Conservation (phyloP, 1,140 invertebrate genomes). For the Acromyrmex heyeri region DNA sequence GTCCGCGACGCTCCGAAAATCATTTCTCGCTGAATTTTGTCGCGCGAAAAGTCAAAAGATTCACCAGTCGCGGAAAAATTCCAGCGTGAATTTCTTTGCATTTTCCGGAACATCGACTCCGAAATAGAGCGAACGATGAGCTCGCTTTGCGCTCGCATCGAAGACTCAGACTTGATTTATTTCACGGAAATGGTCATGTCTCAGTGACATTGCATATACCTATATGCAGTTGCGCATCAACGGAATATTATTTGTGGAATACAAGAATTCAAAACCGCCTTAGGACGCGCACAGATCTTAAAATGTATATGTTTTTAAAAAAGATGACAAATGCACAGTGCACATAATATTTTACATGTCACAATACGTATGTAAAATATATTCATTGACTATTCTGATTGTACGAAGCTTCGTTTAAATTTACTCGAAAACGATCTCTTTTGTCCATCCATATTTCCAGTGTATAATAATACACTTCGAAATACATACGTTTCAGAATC, state of each 20-base stretch:
- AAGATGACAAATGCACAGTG: background rate
- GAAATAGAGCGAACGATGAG: slow-evolving; percentile 50
- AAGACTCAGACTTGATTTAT: slow-evolving; percentile 54
- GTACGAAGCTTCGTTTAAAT: background rate
- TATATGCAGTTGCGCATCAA: background rate
- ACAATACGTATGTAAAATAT: background rate
- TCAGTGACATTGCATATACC: slow-evolving; percentile 21
- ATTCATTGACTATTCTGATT: slow-evolving; percentile 2
- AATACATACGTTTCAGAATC: slow-evolving; percentile 17
- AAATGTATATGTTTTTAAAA: slow-evolving; percentile 10
- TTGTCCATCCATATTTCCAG: background rate
- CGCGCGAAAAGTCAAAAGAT: slow-evolving; percentile 29
- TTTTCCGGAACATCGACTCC: slow-evolving; percentile 49
- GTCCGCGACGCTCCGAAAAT: slow-evolving; percentile 34
- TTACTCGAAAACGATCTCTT: background rate
- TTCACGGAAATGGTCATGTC: slow-evolving; percentile 38
- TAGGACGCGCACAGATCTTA: background rate
- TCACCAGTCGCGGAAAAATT: slow-evolving; percentile 23
- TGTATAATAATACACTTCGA: slow-evolving; percentile 14
- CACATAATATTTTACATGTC: background rate
- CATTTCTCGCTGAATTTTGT: slow-evolving; percentile 42
- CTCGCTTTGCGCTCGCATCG: slow-evolving; percentile 25
- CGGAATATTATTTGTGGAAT: slow-evolving; percentile 48
- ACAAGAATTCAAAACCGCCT: slow-evolving; percentile 18
- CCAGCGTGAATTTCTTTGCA: slow-evolving; percentile 43